Percentiles rank a stretch among this genome's conserved stretches.
Conservation (phyloP, 1,140 invertebrate species). For the Maniola jurtina region DNA sequence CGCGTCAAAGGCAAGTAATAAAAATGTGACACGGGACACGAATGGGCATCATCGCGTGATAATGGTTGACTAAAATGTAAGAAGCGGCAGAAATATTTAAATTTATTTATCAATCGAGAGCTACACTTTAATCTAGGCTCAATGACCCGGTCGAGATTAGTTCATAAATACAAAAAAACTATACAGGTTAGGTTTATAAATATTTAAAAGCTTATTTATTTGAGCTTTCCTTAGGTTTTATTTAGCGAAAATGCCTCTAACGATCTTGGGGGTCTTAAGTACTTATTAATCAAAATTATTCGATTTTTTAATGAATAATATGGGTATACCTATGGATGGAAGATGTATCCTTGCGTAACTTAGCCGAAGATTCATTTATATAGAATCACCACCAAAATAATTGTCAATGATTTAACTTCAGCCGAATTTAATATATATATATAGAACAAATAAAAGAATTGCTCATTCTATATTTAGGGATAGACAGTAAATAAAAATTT, state of each 20-base stretch:
- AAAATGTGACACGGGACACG: conserved; percentile 42
- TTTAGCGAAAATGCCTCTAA: no score
- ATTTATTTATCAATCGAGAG: conserved; percentile 22
- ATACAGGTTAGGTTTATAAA: not conserved
- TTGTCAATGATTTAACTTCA: no score
- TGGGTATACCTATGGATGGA: no score
- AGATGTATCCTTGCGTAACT: no score
- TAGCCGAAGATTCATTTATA: no score
- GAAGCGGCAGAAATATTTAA: conserved; percentile 35
- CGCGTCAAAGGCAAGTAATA: conserved; percentile 40
- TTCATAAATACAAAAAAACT: conserved; percentile 5
- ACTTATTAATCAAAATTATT: no score
- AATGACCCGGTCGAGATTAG: conserved; percentile 41
- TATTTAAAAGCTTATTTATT: no score
- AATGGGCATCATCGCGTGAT: conserved; percentile 56
- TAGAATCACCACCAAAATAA: no score
- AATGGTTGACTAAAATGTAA: conserved; percentile 44
- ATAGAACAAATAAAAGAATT: not conserved
- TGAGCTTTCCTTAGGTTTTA: no score
- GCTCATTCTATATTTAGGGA: not conserved
- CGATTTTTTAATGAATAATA: no score
- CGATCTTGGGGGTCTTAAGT: no score
- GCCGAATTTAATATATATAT: no score
- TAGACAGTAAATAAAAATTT: not conserved
- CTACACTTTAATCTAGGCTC: conserved; percentile 42